Percentiles rank a stretch among this genome's conserved stretches.
Evolutionary conservation across 1,140 invertebrate genomes (phyloP).

Genomic region (Thalassaphorura encarpata): DNA sequence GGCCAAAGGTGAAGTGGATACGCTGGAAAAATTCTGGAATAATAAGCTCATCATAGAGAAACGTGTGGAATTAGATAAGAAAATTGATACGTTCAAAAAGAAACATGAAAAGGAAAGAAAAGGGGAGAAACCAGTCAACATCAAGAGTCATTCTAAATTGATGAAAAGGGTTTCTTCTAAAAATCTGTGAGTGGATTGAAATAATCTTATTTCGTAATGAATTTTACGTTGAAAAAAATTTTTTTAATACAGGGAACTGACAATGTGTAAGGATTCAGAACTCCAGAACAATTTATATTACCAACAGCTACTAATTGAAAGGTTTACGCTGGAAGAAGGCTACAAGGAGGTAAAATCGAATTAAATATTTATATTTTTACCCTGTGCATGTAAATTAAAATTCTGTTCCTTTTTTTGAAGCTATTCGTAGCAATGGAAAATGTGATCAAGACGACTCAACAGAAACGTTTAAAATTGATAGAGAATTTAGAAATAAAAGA

Average conservation of each 20-base stretch:
- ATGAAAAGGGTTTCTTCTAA: slow-evolving; percentile 68
- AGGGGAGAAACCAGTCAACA: slow-evolving; percentile 54
- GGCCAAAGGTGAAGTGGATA: too few species aligned
- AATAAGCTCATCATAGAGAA: slow-evolving; percentile 74
- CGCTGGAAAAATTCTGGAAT: slow-evolving; percentile 66
- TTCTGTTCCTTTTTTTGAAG: not conserved
- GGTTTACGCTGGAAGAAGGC: slow-evolving; percentile 71
- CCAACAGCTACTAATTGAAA: slow-evolving; percentile 62
- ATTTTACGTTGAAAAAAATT: too few species aligned
- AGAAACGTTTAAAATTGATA: slow-evolving; percentile 36
- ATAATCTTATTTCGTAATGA: too few species aligned
- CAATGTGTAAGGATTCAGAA: too few species aligned
- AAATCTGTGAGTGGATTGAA: slow-evolving; percentile 58
- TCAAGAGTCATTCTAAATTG: slow-evolving; percentile 55
- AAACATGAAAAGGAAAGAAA: slow-evolving; percentile 67
- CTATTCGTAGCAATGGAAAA: slow-evolving; percentile 5
- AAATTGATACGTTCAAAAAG: slow-evolving; percentile 67
- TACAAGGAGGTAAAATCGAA: slow-evolving; percentile 51
- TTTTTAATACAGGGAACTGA: too few species aligned
- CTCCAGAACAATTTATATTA: not conserved
- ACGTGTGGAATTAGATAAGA: slow-evolving; percentile 70
- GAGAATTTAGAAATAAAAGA: slow-evolving; percentile 59
- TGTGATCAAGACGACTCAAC: slow-evolving; percentile 16
- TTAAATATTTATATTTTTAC: slow-evolving; percentile 13
- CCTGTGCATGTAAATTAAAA: not conserved